Evolutionary conservation across 2,888 invertebrate species (phyloP), one percentile per base, ranked within the genome.

Genomic region (Tolmerus cingulatus): DNA sequence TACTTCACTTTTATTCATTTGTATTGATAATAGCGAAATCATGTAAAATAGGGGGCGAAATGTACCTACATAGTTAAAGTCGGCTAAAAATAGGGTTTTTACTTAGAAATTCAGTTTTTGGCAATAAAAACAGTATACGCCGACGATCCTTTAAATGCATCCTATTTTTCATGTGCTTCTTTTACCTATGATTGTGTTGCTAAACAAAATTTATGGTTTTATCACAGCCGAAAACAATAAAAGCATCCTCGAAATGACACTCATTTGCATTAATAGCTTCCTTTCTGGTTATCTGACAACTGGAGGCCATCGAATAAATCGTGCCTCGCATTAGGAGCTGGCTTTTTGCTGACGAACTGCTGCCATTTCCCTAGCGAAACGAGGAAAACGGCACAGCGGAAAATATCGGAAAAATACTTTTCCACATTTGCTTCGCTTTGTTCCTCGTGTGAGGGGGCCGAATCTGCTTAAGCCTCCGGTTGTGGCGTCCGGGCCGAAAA

Each of bases 331-430:
- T 85, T 85, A 85, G 46, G 74, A 85, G 27, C 19, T 37, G 74
- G 46, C 74, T 85, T 85, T 85, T 85, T 85, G 85, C 85, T 85
- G 85, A 85, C 85, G 85, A 85, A 85, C 74, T 74, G 85, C 85
- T 85, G 46, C 74, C 43, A 85, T 74, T 85, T 85, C 46, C 74
- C 46, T 43, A 43, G 57, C n/a, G 74, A 74, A 85, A 46, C 27
- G 84, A 74, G 85, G 30, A 27, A 19, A 34, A 43, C 57, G 19
- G 30, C 34, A 66, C 40, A 40, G 30, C 40, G 34, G 16, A 37
- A 27, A 66, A 85, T 85, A 74, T 74, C 27, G 85, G 85, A 43
- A 74, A 74, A 85, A 85, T 74, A 40, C 85, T 74, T 85, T 74
- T 74, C 46, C 74, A 84, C 74, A 74, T 85, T 85, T 85, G 85